phyloP scores from a whole-genome alignment of 2,113 vertebrate species.

The Mastomys natalensis region DNA sequence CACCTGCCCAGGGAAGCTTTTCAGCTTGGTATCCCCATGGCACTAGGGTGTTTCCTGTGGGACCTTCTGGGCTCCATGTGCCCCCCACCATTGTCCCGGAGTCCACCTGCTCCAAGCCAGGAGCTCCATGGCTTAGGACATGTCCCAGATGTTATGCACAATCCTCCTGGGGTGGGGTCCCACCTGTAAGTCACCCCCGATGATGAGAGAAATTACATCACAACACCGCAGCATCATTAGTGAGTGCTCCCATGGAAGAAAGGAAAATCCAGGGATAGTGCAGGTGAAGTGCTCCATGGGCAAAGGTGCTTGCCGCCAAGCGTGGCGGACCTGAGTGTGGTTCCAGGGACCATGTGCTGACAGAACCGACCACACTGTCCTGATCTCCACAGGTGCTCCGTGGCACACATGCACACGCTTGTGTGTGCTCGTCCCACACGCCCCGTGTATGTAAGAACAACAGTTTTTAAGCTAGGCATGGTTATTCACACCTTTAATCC shows the following conservation, averaged over 20 bases:
- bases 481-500: background rate
- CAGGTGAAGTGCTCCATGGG: background rate
- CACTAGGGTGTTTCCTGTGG: background rate
- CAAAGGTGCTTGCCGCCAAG: background rate
- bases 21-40: too few relatives aligned
- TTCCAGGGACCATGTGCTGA: too few relatives aligned
- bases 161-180: background rate
- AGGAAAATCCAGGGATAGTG: background rate
- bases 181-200: too few relatives aligned
- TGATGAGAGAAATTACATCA: background rate
- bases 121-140: too few relatives aligned
- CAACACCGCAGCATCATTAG: too few relatives aligned
- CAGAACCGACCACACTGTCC: background rate
- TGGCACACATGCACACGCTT: background rate
- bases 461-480: background rate
- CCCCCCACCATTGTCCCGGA: background rate
- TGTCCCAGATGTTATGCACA: background rate
- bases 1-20: background rate
- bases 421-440: background rate
- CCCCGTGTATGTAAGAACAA: background rate
- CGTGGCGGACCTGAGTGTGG: background rate
- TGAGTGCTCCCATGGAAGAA: background rate
- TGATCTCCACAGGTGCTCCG: background rate
- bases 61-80: too few relatives aligned
- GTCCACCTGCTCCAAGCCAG: too few relatives aligned